Conservation (phyloP, 2,113 vertebrate genomes). For the Pelecanus crispus region DNA sequence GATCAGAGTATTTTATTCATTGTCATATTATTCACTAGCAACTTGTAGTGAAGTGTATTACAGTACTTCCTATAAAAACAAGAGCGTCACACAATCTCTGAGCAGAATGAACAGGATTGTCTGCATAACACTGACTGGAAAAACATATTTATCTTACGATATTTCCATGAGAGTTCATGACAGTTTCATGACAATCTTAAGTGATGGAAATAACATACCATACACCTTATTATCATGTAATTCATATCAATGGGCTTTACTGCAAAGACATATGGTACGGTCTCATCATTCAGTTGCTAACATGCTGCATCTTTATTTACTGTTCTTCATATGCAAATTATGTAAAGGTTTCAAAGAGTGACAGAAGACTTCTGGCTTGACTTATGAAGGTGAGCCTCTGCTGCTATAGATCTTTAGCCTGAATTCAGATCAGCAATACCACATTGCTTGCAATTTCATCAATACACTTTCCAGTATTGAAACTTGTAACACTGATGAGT, state of each 20-base stretch:
- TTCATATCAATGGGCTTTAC: not conserved
- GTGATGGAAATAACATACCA: not conserved
- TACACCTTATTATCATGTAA: not conserved
- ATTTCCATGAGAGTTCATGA: not conserved
- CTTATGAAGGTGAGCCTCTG: not conserved
- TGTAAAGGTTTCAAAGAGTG: not conserved
- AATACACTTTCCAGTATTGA: not conserved
- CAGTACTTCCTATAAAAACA: not conserved
- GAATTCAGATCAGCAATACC: not conserved
- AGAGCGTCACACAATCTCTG: not conserved
- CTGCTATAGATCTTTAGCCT: not conserved
- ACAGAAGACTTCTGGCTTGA: not conserved
- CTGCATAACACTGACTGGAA: not conserved
- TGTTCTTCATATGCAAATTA: not conserved
- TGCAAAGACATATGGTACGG: not conserved
- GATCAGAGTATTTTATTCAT: not conserved
- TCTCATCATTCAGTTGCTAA: not conserved
- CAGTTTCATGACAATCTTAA: not conserved
- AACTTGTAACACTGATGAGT: not conserved
- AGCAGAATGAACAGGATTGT: not conserved
- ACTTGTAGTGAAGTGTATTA: not conserved
- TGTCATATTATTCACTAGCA: not conserved
- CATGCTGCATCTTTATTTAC: not conserved
- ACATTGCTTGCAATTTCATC: not conserved
- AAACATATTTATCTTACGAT: not conserved